A percentile compares a stretch with the other conserved stretches of the same genome.
phyloP scores from a whole-genome alignment of 2,888 invertebrate species.

The Perithous albicinctus region DNA sequence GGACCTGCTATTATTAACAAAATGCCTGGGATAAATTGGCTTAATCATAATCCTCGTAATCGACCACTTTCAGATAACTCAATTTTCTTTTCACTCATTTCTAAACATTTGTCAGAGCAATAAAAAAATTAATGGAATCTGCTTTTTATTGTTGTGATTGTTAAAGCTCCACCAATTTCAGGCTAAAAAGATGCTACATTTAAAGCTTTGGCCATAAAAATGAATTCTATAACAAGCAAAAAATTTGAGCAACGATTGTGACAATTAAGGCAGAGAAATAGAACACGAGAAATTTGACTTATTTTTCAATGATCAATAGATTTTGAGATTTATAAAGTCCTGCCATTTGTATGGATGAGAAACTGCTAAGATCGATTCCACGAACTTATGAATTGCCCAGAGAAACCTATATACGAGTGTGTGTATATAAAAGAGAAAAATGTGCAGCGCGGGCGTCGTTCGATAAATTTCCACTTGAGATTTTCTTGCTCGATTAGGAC shows the following conservation, averaged over 20 bases:
- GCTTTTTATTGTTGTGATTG: too few species aligned
- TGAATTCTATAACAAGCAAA: background rate
- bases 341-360: background rate
- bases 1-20: background rate
- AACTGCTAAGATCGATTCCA: slow-evolving; percentile 5
- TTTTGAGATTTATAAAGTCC: background rate
- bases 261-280: too few species aligned
- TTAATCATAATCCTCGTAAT: background rate
- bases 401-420: slow-evolving; percentile 20
- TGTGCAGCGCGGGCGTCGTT: background rate
- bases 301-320: background rate
- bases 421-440: slow-evolving; percentile 38
- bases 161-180: background rate
- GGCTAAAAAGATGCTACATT: background rate
- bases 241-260: background rate
- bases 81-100: background rate
- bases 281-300: background rate
- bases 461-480: slow-evolving; percentile 28
- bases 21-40: slow-evolving; percentile 13
- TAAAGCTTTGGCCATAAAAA: background rate
- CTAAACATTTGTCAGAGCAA: background rate
- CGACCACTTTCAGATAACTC: background rate
- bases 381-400: slow-evolving; percentile 42
- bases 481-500: slow-evolving; percentile 47
- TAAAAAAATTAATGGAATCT: background rate